These are phyloP conservation scores for Dreissena polymorpha DNA, from an alignment of 1,140 invertebrate species.

Conservation along the genomic window DNA sequence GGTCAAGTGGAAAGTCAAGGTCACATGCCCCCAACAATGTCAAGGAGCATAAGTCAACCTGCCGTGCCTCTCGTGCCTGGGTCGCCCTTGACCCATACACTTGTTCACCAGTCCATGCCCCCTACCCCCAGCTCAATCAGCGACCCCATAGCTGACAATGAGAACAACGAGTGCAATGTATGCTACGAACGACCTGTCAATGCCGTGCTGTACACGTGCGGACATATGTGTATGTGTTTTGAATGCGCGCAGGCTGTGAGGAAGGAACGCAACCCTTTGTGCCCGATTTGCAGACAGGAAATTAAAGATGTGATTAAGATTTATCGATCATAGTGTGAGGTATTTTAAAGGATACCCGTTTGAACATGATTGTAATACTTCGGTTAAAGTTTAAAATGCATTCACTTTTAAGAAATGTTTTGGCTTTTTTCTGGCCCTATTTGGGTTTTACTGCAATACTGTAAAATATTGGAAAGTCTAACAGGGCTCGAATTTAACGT, in stretches of 20 bases:
- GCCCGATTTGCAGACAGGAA: slow-evolving; percentile 94
- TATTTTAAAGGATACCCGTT: too few relatives aligned
- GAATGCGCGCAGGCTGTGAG: slow-evolving; percentile 93
- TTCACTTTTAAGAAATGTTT: too few relatives aligned
- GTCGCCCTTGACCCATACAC: slow-evolving; percentile 54
- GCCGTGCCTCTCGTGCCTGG: slow-evolving; percentile 37
- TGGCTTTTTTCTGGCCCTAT: too few relatives aligned
- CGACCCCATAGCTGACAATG: slow-evolving; percentile 58
- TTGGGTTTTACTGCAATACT: too few relatives aligned
- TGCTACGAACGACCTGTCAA: slow-evolving; percentile 96
- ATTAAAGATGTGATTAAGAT: slow-evolving; percentile 97
- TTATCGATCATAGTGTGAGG: slow-evolving; percentile 80
- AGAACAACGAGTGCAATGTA: slow-evolving; percentile 86
- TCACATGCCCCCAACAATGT: slow-evolving; percentile 24
- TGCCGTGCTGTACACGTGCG: slow-evolving; percentile 96
- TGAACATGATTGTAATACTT: too few relatives aligned
- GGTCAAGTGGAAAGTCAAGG: slow-evolving; percentile 15
- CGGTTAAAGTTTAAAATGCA: too few relatives aligned
- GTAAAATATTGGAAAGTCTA: too few relatives aligned
- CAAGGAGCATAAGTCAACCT: slow-evolving; percentile 51
- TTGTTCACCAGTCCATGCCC: slow-evolving; percentile 59
- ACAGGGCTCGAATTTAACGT: too few relatives aligned
- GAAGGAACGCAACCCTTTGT: slow-evolving; percentile 86
- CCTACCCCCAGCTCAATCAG: slow-evolving; percentile 58
- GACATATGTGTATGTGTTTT: slow-evolving; percentile 99